Evolutionary conservation across 2,113 vertebrate species (phyloP), one percentile per base, ranked within the genome.

Genomic region (Coregonus clupeaformis): DNA sequence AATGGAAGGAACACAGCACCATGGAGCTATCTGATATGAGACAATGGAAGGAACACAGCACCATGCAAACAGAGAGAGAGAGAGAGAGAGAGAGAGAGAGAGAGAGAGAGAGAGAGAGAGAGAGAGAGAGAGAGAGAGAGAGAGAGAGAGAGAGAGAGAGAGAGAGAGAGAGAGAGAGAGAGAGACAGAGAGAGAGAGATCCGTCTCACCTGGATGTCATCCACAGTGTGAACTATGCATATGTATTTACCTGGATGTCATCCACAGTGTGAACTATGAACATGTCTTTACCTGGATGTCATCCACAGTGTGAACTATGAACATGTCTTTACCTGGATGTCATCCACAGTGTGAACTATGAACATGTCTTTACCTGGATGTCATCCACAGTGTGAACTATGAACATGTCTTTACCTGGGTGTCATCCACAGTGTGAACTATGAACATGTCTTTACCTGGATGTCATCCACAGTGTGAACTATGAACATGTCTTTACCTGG

Each of bases 211-310:
- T 47, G 45, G n/a, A 60, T 60, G 18, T n/a, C 18, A 68, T 96
- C 95, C 68, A 95, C 91, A 75, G 93, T 96, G 13, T 96, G 95
- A 47, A 96, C 95, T 27, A 96, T 94, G 80, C n/a, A n/a, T n/a
- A n/a, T n/a, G n/a, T n/a, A 4, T 32, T 32, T 32, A 32, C 95
- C 73, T 96, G 95, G n/a, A 96, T 90, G 62, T 96, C 95, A 84
- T 96, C 95, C 94, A 95, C 91, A 75, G 93, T 96, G 12, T 96
- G n/a, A 47, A 96, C 95, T 27, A 96, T 94, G n/a, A 96, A 96
- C 94, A 96, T 95, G n/a, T n/a, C 30, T 32, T 32, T 32, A 32
- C 95, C 73, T 96, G 95, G n/a, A 96, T 90, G n/a, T 96, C 95
- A 84, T 96, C 95, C 94, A n/a, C 91, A 75, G 93, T 96, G 13